Conservation (phyloP, 2,797 vertebrate genomes). For the Protonibea diacanthus region DNA sequence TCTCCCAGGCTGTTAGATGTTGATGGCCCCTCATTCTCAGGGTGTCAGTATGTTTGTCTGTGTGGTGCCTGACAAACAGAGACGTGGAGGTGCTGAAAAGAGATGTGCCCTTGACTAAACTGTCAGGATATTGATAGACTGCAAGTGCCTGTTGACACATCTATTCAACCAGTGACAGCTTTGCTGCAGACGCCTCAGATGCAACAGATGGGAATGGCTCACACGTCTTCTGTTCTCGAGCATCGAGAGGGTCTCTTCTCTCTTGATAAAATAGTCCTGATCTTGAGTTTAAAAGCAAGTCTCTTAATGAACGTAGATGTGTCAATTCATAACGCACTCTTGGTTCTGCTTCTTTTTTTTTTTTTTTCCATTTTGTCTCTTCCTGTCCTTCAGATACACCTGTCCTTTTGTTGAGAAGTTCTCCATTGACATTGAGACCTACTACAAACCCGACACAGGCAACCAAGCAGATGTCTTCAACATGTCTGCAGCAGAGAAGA, state of each 20-base stretch:
- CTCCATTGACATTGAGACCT: slow-evolving; percentile 98
- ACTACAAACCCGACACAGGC: slow-evolving; percentile 95
- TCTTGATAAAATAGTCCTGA: slow-evolving; percentile 29
- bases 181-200: slow-evolving; percentile 53
- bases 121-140: slow-evolving; percentile 73
- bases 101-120: slow-evolving; percentile 58
- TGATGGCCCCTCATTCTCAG: slow-evolving; percentile 50
- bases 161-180: slow-evolving; percentile 66
- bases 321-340: background rate
- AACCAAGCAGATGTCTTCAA: slow-evolving; percentile 94
- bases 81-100: slow-evolving; percentile 61
- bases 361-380: slow-evolving; percentile 1
- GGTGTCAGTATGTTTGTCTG: slow-evolving; percentile 50
- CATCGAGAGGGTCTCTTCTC: slow-evolving; percentile 29
- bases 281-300: slow-evolving; percentile 16
- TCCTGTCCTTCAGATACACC: slow-evolving; percentile 89
- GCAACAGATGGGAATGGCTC: slow-evolving; percentile 65
- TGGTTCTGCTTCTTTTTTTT: background rate
- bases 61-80: slow-evolving; percentile 54
- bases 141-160: slow-evolving; percentile 68
- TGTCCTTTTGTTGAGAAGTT: slow-evolving; percentile 99
- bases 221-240: slow-evolving; percentile 36
- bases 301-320: slow-evolving; percentile 23
- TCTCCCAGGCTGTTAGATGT: slow-evolving; percentile 39
- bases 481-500: slow-evolving; percentile 92